Evolutionary conservation across 2,888 invertebrate genomes (phyloP).

Genomic region (Rhimphoctona megacephalus): DNA sequence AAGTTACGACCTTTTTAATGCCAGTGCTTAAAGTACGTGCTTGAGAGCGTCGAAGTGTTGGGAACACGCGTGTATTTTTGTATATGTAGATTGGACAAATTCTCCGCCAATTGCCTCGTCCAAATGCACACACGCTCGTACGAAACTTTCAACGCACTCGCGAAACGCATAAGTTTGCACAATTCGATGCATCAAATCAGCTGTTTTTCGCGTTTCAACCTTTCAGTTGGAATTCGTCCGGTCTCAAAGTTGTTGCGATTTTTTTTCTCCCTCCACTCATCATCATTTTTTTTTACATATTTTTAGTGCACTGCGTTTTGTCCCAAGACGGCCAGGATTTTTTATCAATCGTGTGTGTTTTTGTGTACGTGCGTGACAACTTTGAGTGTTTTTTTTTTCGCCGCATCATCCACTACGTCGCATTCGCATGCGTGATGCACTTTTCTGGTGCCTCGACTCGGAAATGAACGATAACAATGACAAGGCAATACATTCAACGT

Average conservation of each 20-base stretch:
- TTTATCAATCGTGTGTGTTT: slow-evolving; percentile 23
- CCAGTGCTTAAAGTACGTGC: neutral
- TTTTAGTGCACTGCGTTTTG: neutral
- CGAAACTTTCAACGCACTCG: slow-evolving; percentile 31
- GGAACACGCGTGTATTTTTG: neutral
- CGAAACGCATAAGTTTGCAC: slow-evolving; percentile 54
- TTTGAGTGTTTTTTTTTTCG: slow-evolving; percentile 18
- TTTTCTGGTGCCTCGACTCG: slow-evolving; percentile 49
- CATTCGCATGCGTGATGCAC: slow-evolving; percentile 44
- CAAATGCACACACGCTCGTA: slow-evolving; percentile 29
- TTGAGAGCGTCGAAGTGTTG: neutral
- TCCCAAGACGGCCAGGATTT: neutral
- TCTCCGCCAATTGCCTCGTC: slow-evolving; percentile 47
- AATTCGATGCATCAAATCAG: slow-evolving; percentile 60
- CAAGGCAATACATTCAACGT: slow-evolving; percentile 26
- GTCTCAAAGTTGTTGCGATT: slow-evolving; percentile 52
- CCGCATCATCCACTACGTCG: slow-evolving; percentile 7
- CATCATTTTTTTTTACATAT: neutral
- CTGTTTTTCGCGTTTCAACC: slow-evolving; percentile 58
- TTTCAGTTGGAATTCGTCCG: slow-evolving; percentile 64
- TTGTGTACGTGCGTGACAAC: slow-evolving; percentile 31
- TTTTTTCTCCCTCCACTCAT: neutral
- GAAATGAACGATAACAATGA: slow-evolving; percentile 67
- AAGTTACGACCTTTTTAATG: slow-evolving; percentile 17
- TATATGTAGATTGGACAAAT: slow-evolving; percentile 32